These are phyloP conservation scores for Gymnorhina tibicen DNA, from an alignment of 2,113 vertebrate species.

Conservation along the genomic window DNA sequence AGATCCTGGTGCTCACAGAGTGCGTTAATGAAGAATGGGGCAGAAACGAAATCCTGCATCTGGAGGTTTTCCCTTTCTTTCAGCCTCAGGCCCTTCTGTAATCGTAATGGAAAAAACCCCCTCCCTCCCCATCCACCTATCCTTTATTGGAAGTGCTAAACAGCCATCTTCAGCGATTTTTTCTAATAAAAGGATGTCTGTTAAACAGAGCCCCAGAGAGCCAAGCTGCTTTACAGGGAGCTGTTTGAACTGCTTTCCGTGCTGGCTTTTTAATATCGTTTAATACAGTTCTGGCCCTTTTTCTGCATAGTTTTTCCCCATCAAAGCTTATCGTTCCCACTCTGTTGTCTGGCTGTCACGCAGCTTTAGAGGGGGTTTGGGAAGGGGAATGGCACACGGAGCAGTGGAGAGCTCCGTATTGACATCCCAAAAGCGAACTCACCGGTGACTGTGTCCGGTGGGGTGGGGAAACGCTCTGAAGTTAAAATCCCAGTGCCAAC, in stretches of 20 bases:
- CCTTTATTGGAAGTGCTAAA: conserved; percentile 30
- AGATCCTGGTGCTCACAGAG: not conserved
- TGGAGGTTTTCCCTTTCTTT: not conserved
- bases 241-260: conserved; percentile 9
- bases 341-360: not conserved
- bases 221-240: conserved; percentile 26
- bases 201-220: conserved; percentile 34
- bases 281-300: not conserved
- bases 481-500: not conserved
- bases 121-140: not conserved
- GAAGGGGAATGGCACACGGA: not conserved
- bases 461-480: not conserved
- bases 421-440: not conserved
- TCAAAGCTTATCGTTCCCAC: not conserved
- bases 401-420: not conserved
- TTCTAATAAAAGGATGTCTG: conserved; percentile 45
- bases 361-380: not conserved
- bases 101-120: not conserved
- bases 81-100: not conserved
- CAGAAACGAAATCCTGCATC: not conserved
- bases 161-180: conserved; percentile 11
- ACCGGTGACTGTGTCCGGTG: not conserved
- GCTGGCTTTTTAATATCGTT: conserved; percentile 39
- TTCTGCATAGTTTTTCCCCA: not conserved
- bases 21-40: fast-evolving